Evolutionary conservation across 2,113 vertebrate genomes (phyloP).

Genomic region (Oriolus oriolus): DNA sequence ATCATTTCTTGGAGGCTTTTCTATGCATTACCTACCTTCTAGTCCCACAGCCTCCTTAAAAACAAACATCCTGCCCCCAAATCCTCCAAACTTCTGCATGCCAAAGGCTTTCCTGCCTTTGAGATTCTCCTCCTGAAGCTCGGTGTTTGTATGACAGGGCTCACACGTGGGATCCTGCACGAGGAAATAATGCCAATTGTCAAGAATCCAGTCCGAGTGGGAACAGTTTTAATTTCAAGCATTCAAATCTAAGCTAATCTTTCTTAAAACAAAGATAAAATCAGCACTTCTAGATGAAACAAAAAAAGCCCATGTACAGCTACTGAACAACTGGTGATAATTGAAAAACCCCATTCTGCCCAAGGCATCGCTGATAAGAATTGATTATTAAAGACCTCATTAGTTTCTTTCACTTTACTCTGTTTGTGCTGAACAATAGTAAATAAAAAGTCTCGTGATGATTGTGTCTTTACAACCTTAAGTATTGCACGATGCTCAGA

Average conservation of each 20-base stretch:
- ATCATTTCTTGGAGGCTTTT: background rate
- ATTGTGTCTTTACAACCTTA: slow-evolving; percentile 18
- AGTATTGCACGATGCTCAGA: background rate
- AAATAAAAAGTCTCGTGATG: slow-evolving; percentile 45
- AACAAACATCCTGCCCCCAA: background rate
- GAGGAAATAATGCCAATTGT: background rate
- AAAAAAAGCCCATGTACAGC: background rate
- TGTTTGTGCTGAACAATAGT: slow-evolving; percentile 48
- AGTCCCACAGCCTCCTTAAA: background rate
- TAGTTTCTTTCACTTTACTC: slow-evolving; percentile 37
- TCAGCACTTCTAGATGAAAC: slow-evolving; percentile 41
- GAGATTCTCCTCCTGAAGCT: background rate
- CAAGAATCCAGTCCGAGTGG: background rate
- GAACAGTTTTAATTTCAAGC: background rate
- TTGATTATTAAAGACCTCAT: slow-evolving; percentile 60
- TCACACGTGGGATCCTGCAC: background rate
- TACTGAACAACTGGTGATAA: slow-evolving; percentile 54
- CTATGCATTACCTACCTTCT: background rate
- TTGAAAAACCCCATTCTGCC: slow-evolving; percentile 33
- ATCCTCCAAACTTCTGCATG: background rate
- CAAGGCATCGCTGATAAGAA: slow-evolving; percentile 54
- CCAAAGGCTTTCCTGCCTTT: background rate
- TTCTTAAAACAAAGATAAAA: slow-evolving; percentile 54
- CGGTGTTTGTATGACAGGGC: background rate
- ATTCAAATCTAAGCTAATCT: background rate